A percentile compares a stretch with the other conserved stretches of the same genome.
Conservation (phyloP, 2,113 vertebrate species). For the Haliaeetus leucogaster region DNA sequence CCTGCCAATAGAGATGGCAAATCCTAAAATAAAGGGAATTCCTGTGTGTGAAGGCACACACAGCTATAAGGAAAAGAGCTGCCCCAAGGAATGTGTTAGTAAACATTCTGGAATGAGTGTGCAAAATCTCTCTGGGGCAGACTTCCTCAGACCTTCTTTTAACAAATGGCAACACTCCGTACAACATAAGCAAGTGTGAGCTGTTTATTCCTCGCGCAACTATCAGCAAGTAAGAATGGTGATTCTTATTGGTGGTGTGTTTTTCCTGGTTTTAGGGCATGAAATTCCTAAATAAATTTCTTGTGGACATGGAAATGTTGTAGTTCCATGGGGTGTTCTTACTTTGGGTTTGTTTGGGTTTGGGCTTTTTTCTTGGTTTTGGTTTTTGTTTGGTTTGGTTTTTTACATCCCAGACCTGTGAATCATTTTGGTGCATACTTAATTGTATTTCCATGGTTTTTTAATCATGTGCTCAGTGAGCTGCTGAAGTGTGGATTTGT, state of each 20-base stretch:
- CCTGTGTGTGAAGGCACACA: not conserved
- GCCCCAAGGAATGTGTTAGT: not conserved
- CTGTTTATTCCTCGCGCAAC: constrained; percentile 18
- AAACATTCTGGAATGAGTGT: not conserved
- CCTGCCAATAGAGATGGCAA: not conserved
- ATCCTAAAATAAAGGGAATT: not conserved
- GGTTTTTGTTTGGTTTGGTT: not conserved
- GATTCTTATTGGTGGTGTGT: not conserved
- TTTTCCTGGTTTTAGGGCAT: not conserved
- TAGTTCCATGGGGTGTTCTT: not conserved
- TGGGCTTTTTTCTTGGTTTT: too few relatives aligned
- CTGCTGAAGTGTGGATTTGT: not conserved
- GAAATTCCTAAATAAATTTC: not conserved
- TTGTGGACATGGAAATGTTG: not conserved
- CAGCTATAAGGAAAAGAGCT: not conserved
- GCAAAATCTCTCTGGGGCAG: not conserved
- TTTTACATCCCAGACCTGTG: not conserved
- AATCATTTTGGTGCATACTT: not conserved
- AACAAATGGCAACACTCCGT: not conserved
- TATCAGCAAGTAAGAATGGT: not conserved
- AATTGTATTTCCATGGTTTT: not conserved
- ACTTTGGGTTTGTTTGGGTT: not conserved
- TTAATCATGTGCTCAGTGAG: not conserved
- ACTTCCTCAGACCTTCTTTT: not conserved
- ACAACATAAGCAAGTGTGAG: not conserved